A percentile compares a stretch with the other conserved stretches of the same genome.
Evolutionary conservation across 2,113 vertebrate genomes (phyloP).

Genomic region (Reinhardtius hippoglossoides): DNA sequence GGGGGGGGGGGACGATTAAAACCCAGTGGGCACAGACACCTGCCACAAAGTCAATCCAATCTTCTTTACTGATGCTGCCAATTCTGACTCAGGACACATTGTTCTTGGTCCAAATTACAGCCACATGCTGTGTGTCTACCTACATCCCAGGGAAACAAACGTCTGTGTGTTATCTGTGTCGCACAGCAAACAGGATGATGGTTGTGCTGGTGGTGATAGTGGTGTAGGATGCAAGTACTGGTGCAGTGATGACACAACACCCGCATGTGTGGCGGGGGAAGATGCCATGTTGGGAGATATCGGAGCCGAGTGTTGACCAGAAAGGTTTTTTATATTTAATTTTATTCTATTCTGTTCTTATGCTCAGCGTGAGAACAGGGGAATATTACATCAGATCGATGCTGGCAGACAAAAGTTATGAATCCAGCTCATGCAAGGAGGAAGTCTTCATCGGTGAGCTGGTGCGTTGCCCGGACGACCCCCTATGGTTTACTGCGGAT

Average conservation of each 20-base stretch:
- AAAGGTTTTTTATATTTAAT: not conserved
- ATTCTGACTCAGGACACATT: slow-evolving; percentile 21
- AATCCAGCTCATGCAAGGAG: not conserved
- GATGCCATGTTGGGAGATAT: slow-evolving; percentile 15
- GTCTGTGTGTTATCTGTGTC: slow-evolving; percentile 45
- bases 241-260: slow-evolving; percentile 20
- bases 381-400: slow-evolving; percentile 10
- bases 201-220: slow-evolving; percentile 46
- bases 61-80: slow-evolving; percentile 31
- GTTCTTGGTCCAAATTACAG: slow-evolving; percentile 19
- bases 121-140: slow-evolving; percentile 25
- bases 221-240: slow-evolving; percentile 8
- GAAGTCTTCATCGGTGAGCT: slow-evolving; percentile 18
- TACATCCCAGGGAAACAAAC: slow-evolving; percentile 29
- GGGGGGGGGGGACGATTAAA: slow-evolving; percentile 11
- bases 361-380: not conserved
- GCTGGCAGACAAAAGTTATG: too few relatives aligned
- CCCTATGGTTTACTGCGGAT: slow-evolving; percentile 56
- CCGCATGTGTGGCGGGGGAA: slow-evolving; percentile 12
- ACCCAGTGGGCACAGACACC: slow-evolving; percentile 13
- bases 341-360: not conserved
- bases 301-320: not conserved
- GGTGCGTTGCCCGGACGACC: slow-evolving; percentile 31
- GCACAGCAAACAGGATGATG: slow-evolving; percentile 32
- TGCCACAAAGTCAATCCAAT: slow-evolving; percentile 21